Percentiles rank a stretch among this genome's conserved stretches.
These are phyloP conservation scores for Crenichthys baileyi DNA, from an alignment of 2,797 vertebrate species.

Conservation along the genomic window DNA sequence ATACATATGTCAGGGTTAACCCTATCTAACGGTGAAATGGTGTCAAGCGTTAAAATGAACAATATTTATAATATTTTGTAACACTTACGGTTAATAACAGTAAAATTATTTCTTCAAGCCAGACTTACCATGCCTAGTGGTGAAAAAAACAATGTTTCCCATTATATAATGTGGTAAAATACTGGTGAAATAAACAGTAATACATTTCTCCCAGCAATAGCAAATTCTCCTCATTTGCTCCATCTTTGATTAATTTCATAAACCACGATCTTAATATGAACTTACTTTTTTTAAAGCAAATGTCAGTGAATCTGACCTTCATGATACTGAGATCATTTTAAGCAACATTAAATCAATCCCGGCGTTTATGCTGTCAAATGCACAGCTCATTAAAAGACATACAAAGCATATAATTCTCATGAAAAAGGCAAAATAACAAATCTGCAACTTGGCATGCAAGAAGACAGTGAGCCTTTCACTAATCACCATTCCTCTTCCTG, in stretches of 20 bases:
- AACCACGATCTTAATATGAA: background rate
- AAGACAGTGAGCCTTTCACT: conserved; percentile 10
- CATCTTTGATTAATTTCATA: background rate
- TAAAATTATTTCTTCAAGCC: too few relatives aligned
- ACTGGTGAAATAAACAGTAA: too few relatives aligned
- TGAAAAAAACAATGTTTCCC: too few relatives aligned
- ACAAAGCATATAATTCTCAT: background rate
- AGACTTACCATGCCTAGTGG: too few relatives aligned
- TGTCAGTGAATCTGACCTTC: background rate
- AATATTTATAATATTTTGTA: too few relatives aligned
- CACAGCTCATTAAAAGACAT: background rate
- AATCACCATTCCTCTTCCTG: conserved; percentile 6
- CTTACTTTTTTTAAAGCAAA: background rate
- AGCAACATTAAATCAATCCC: background rate
- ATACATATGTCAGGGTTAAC: too few relatives aligned
- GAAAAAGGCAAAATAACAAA: background rate
- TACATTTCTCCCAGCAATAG: background rate
- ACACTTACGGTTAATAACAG: too few relatives aligned
- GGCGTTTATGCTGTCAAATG: background rate
- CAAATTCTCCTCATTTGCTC: background rate
- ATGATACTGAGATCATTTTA: background rate
- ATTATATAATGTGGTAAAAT: too few relatives aligned
- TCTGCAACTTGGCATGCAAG: conserved; percentile 8
- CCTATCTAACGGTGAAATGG: too few relatives aligned
- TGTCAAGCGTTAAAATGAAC: too few relatives aligned